A percentile compares a stretch with the other conserved stretches of the same genome.
Evolutionary conservation across 2,888 invertebrate genomes (phyloP).

Genomic region (Alloplasta piceator): DNA sequence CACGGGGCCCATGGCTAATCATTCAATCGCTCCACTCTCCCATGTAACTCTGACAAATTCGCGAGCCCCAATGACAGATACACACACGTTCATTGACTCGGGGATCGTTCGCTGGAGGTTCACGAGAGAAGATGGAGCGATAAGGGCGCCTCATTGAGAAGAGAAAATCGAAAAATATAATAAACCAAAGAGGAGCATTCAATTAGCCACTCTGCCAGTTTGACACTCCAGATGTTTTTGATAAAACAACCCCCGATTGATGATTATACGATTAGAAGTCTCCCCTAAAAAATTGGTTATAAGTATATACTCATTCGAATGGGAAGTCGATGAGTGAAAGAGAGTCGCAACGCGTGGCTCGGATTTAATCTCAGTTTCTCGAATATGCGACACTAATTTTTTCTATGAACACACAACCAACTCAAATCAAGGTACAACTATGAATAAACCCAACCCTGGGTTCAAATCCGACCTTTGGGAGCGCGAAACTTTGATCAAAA

Average conservation of each 20-base stretch:
- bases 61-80: slow-evolving; percentile 79
- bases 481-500: too few relatives aligned
- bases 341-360: slow-evolving; percentile 42
- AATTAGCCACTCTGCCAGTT: slow-evolving; percentile 59
- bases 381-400: slow-evolving; percentile 10
- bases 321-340: slow-evolving; percentile 3
- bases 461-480: too few relatives aligned
- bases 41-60: slow-evolving; percentile 79
- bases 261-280: slow-evolving; percentile 19
- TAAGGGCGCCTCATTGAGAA: slow-evolving; percentile 40
- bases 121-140: slow-evolving; percentile 57
- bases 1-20: slow-evolving; percentile 78
- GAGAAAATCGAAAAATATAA: background rate
- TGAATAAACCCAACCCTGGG: background rate
- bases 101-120: slow-evolving; percentile 1
- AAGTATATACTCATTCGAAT: slow-evolving; percentile 3
- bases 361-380: slow-evolving; percentile 27
- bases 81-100: slow-evolving; percentile 76
- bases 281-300: slow-evolving; percentile 12
- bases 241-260: slow-evolving; percentile 24
- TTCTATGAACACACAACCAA: slow-evolving; percentile 23
- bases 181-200: slow-evolving; percentile 52
- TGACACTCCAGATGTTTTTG: slow-evolving; percentile 62
- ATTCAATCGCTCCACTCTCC: slow-evolving; percentile 76
- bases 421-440: background rate